Conservation (phyloP, 2,113 vertebrate genomes). For the Peromyscus maniculatus region DNA sequence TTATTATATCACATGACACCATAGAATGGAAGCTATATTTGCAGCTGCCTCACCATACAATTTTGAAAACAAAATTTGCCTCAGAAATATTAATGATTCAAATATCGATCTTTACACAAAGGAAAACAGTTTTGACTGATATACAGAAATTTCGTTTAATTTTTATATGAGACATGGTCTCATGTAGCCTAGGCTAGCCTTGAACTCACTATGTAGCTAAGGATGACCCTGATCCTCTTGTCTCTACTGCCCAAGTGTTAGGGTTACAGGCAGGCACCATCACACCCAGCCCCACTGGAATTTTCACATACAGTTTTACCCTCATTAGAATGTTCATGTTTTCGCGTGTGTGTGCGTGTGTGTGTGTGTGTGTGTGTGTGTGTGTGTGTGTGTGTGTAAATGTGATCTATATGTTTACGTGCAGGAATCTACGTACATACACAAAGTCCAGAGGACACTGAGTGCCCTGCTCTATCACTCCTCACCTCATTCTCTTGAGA, state of each 20-base stretch:
- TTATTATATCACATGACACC: not conserved
- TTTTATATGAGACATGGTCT: not conserved
- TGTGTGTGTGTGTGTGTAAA: not conserved
- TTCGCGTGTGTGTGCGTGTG: not conserved
- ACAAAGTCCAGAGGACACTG: not conserved
- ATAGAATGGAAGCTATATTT: not conserved
- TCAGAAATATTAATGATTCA: not conserved
- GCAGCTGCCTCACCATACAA: not conserved
- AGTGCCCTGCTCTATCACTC: not conserved
- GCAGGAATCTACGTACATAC: not conserved
- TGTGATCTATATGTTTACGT: not conserved
- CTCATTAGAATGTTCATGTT: not conserved
- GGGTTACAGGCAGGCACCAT: not conserved
- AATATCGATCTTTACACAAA: not conserved
- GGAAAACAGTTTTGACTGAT: not conserved
- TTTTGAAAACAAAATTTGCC: not conserved
- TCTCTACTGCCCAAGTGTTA: not conserved
- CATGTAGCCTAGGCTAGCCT: not conserved
- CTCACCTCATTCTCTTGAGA: not conserved
- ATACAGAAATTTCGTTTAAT: not conserved
- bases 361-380: not conserved
- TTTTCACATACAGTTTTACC: not conserved
- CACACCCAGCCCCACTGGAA: not conserved
- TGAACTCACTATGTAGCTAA: not conserved
- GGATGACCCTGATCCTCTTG: not conserved